These are phyloP conservation scores for Drosophila barbarae DNA, from an alignment of 2,888 invertebrate species.

Conservation along the genomic window DNA sequence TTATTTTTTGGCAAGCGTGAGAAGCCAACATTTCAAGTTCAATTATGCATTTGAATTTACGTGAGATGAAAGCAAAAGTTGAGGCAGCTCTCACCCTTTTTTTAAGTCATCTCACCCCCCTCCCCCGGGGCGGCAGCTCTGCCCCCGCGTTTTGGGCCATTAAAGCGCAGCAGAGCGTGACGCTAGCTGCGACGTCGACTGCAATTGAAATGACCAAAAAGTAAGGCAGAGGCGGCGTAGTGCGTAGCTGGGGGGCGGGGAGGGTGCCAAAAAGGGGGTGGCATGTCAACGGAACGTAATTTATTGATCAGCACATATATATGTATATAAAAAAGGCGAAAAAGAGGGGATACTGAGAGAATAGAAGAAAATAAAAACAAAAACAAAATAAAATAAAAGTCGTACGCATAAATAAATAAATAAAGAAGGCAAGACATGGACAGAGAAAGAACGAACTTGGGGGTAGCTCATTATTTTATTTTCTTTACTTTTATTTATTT, in stretches of 20 bases:
- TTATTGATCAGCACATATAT: conserved; percentile 65
- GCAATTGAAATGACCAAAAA: conserved; percentile 66
- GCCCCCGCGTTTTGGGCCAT: conserved; percentile 48
- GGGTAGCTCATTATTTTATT: conserved; percentile 54
- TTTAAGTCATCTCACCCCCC: neutral
- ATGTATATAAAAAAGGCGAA: conserved; percentile 5
- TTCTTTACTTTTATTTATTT: conserved; percentile 35
- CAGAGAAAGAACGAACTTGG: conserved; percentile 18
- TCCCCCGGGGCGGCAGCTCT: neutral
- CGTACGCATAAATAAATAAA: conserved; percentile 68
- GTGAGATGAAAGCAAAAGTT: conserved; percentile 73
- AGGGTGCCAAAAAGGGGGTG: conserved; percentile 47
- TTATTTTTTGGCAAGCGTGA: conserved; percentile 49
- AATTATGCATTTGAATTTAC: conserved; percentile 47
- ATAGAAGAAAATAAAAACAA: conserved; percentile 7
- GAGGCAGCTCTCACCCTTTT: conserved; percentile 4
- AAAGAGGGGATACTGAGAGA: conserved; percentile 11
- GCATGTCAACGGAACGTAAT: conserved; percentile 70
- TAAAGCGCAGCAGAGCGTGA: conserved; percentile 67
- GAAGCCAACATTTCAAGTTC: conserved; percentile 60
- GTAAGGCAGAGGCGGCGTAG: conserved; percentile 10
- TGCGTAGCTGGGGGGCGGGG: conserved; percentile 8
- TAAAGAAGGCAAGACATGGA: conserved; percentile 45
- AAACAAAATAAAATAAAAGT: conserved; percentile 35
- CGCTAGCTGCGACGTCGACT: conserved; percentile 46